phyloP scores from a whole-genome alignment of 1,140 invertebrate species.

The Zaprionus nigranus region DNA sequence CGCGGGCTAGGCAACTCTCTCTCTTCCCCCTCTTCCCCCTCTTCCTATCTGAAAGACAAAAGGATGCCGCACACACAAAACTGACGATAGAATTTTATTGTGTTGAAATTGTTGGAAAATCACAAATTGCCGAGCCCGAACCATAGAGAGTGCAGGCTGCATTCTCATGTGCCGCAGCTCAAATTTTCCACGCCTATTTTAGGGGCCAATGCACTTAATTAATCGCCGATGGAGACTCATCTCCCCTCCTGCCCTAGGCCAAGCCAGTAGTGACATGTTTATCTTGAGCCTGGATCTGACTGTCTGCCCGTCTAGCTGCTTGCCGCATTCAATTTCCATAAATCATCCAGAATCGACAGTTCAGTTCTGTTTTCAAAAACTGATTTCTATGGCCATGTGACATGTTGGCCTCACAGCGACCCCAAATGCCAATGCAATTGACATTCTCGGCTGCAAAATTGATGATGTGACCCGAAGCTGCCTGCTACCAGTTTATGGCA shows the following conservation, averaged over 20 bases:
- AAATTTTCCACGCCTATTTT: constrained; percentile 11
- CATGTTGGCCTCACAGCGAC: constrained; percentile 55
- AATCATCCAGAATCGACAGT: constrained; percentile 65
- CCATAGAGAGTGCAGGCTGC: not conserved
- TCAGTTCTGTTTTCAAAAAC: constrained; percentile 20
- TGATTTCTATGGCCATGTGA: constrained; percentile 64
- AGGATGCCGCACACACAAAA: constrained; percentile 8
- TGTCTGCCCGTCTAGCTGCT: not conserved
- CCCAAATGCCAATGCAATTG: constrained; percentile 74
- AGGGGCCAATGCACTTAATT: constrained; percentile 46
- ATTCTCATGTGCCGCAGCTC: constrained; percentile 18
- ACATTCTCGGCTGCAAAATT: constrained; percentile 70
- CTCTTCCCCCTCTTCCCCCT: not conserved
- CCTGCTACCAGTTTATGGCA: constrained; percentile 32
- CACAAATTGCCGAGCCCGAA: constrained; percentile 49
- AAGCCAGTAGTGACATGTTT: constrained; percentile 10
- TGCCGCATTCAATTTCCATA: constrained; percentile 39
- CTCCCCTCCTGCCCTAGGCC: not conserved
- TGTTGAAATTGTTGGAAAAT: constrained; percentile 70
- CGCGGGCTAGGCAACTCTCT: constrained; percentile 4
- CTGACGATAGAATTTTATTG: constrained; percentile 69
- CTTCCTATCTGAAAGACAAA: not conserved
- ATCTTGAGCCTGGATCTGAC: constrained; percentile 8
- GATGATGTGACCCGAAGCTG: constrained; percentile 58
- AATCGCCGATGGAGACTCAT: constrained; percentile 26